Evolutionary conservation across 2,113 vertebrate species (phyloP).

Genomic region (Platichthys flesus): DNA sequence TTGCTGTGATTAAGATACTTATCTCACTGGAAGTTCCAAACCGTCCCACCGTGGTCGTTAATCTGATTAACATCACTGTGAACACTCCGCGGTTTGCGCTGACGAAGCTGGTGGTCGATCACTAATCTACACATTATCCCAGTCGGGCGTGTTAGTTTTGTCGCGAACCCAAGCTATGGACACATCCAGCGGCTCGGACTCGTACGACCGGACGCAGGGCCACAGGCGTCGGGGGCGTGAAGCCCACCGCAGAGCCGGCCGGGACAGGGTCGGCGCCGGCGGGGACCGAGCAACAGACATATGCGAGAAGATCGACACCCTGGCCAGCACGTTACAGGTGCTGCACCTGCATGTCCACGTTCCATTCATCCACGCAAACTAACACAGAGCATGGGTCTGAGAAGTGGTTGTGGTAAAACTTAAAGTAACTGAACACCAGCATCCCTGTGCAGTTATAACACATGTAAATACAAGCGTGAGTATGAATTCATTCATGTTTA

Average conservation of each 20-base stretch:
- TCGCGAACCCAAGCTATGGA: constrained; percentile 81
- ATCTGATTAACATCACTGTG: constrained; percentile 31
- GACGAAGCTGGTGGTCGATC: neutral
- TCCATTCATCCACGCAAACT: neutral
- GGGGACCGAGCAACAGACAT: constrained; percentile 75
- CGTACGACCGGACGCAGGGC: constrained; percentile 59
- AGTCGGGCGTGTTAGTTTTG: neutral
- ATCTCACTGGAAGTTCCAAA: neutral
- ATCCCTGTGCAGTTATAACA: too few species aligned
- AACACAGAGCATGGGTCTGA: neutral
- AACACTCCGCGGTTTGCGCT: constrained; percentile 9
- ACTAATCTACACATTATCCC: neutral
- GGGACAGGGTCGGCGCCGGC: constrained; percentile 45
- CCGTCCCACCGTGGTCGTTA: constrained; percentile 9
- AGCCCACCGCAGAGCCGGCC: constrained; percentile 56
- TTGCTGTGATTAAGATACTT: constrained; percentile 1
- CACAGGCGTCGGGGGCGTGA: constrained; percentile 73
- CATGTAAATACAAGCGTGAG: too few species aligned
- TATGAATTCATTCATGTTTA: too few species aligned
- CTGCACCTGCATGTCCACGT: neutral
- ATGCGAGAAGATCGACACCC: constrained; percentile 89
- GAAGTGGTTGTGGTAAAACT: too few species aligned
- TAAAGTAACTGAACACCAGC: neutral
- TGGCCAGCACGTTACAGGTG: constrained; percentile 93
- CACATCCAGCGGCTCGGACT: constrained; percentile 90